Evolutionary conservation across 2,797 vertebrate genomes (phyloP), one percentile per base, ranked within the genome.

Genomic region (Alfaro cultratus): DNA sequence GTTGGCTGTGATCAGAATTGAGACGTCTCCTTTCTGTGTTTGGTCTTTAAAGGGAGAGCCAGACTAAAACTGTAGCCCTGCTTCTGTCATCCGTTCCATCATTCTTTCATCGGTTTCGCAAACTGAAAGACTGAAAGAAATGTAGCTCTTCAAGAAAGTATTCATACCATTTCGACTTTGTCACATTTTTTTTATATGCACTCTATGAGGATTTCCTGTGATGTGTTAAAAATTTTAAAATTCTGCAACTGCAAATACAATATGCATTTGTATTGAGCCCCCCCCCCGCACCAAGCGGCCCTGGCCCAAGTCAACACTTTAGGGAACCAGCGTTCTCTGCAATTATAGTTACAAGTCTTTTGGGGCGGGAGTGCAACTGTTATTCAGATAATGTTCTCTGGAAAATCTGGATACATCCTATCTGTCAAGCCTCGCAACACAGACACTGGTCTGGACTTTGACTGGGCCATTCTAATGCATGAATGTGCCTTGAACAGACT

Each of bases 1-100:
- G 84, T 87, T 74, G 79, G 80, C 76, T 86, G 77, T 89, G 93
- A 91, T 89, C 85, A 84, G 84, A 93, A 92, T 91, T 89, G 85
- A 92, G 86, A 91, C 57, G 23, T 91, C 67, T 26, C 82, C 75
- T 77, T 74, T 9, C 57, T 10, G 0, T 71, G 70, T 64, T 77
- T 74, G 72, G 41, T 71, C 84, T 84, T 91, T 92, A 89, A 92
- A 91, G 83, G 81, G 77, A 80, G 77, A 89, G 77, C 88, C 87
- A 86, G 31, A 45, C 78, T 82, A 53, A 84, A 87, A 83, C 46
- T 57, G 71, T 74, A 79, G 85, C 73, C 72, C 71, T 71, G 46
- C 83, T 71, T 53, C 72, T 77, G 75, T 80, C 80, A 55, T 57
- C 41, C 6, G 9, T 29, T 7, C n/a, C n/a, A 46, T 12, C 41